A percentile compares a stretch with the other conserved stretches of the same genome.
These are phyloP conservation scores for Xiphophorus birchmanni DNA, from an alignment of 2,797 vertebrate genomes.

Conservation along the genomic window DNA sequence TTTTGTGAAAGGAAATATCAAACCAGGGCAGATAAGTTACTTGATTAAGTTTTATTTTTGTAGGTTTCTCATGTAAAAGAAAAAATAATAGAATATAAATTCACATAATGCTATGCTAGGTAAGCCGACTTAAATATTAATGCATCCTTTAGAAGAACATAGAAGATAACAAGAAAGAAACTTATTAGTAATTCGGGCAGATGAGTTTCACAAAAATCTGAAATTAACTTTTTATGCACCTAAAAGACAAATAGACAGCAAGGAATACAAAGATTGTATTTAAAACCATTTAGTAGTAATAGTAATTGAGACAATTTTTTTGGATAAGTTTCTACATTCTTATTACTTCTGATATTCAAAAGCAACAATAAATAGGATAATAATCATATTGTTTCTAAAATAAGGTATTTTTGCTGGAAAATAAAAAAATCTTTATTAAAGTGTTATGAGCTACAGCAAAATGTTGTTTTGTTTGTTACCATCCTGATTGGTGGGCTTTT, in stretches of 20 bases:
- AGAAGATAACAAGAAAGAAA: background rate
- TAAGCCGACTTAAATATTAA: background rate
- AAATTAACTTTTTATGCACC: too few relatives aligned
- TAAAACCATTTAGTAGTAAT: too few relatives aligned
- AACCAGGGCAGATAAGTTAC: background rate
- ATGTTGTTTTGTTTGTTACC: background rate
- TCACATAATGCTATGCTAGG: background rate
- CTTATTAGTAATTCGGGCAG: fast-evolving
- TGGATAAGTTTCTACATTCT: too few relatives aligned
- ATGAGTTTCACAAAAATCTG: too few relatives aligned
- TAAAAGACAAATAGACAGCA: too few relatives aligned
- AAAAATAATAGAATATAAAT: background rate
- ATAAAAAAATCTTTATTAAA: background rate
- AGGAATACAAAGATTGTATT: too few relatives aligned
- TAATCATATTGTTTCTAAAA: background rate
- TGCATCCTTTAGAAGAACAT: background rate
- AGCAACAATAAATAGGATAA: too few relatives aligned
- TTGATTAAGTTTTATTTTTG: background rate
- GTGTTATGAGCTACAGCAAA: background rate
- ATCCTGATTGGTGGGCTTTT: background rate
- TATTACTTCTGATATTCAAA: too few relatives aligned
- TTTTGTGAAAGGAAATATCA: background rate
- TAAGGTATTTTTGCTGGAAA: background rate
- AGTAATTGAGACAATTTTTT: too few relatives aligned
- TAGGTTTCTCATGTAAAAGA: background rate